Conservation (phyloP, 2,113 vertebrate species). For the Barnardius zonarius region DNA sequence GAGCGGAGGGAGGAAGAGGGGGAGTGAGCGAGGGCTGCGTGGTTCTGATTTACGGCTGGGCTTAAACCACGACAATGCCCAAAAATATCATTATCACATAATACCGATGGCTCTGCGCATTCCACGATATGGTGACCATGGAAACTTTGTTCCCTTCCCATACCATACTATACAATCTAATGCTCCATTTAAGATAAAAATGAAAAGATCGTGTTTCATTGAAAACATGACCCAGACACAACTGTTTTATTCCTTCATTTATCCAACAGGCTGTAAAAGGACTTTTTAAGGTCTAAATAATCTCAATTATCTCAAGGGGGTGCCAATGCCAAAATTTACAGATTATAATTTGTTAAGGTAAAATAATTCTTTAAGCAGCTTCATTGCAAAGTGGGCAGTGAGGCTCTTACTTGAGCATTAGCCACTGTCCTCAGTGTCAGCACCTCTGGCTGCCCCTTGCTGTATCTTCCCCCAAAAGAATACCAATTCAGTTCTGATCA, state of each 20-base stretch:
- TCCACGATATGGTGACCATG: not conserved
- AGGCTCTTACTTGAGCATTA: not conserved
- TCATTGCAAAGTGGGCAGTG: not conserved
- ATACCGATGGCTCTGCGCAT: not conserved
- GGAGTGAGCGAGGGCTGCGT: too few relatives aligned
- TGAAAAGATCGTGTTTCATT: not conserved
- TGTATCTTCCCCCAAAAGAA: not conserved
- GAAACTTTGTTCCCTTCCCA: slow-evolving; percentile 3
- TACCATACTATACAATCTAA: not conserved
- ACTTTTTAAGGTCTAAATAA: not conserved
- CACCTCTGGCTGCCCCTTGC: not conserved
- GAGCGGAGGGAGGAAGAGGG: too few relatives aligned
- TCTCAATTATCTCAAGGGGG: not conserved
- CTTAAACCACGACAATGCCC: not conserved
- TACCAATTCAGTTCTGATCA: not conserved
- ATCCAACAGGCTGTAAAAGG: not conserved
- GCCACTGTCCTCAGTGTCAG: not conserved
- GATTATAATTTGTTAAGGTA: not conserved
- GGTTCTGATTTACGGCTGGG: too few relatives aligned
- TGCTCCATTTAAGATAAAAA: not conserved
- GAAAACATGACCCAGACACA: not conserved
- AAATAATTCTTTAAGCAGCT: not conserved
- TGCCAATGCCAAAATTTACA: not conserved
- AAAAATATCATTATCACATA: not conserved
- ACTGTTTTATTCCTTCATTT: not conserved